Evolutionary conservation across 1,140 invertebrate genomes (phyloP), one percentile per base, ranked within the genome.

Genomic region (Battus philenor): DNA sequence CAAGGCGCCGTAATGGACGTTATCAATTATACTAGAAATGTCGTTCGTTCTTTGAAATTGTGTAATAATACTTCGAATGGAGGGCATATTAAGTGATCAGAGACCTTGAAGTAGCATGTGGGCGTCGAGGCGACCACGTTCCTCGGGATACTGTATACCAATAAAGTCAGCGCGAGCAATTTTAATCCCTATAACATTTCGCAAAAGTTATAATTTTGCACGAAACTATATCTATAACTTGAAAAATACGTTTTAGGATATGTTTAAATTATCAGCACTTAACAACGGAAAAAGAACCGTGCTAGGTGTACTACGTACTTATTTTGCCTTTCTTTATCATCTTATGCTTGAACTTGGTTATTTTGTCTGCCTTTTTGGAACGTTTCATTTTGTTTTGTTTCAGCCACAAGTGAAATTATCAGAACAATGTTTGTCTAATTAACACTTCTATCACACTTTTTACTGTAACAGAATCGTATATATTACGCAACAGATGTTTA

Each of bases 281-380:
- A 29, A 29, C 38, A 17, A 29, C 34, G 5, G 29, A 39, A 27
- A 44, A 33, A 26, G 44, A 16, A 44, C 27, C n/a, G n/a, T n/a
- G n/a, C n/a, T n/a, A n/a, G n/a, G n/a, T n/a, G 18, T 48, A 51
- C 34, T 62, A 81, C 75, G 51, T 70, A 82, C 76, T 68, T 58
- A 58, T 46, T 53, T 65, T 78, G 41, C 63, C 61, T 63, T 69
- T 80, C 61, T 72, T 80, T 64, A 77, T 74, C 59, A 83, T 50
- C 50, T 73, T 83, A 54, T 71, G 59, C 65, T 74, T 80, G 44
- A 79, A 64, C 67, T 83, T 83, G 33, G 49, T 62, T 50, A 80
- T 68, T 71, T 68, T 77, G 55, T 75, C 68, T 44, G 43, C 56
- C 36, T 71, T 79, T 60, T 69, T 79, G 30, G 61, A 54, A 38